These are phyloP conservation scores for Emydocephalus ijimae DNA, from an alignment of 2,113 vertebrate genomes.

Conservation along the genomic window DNA sequence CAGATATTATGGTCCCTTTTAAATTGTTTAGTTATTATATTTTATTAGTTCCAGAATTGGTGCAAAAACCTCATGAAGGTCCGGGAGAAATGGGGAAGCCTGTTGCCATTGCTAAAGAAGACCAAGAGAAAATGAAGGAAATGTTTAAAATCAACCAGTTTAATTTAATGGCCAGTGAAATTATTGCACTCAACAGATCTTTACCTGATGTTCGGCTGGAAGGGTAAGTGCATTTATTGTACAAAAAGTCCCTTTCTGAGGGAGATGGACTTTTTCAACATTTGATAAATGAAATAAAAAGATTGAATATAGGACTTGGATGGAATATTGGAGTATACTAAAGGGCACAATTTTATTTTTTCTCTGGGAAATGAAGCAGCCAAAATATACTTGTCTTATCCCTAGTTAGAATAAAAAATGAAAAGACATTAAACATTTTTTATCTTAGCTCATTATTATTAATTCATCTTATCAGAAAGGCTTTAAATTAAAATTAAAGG, in stretches of 20 bases:
- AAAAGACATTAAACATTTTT: not conserved
- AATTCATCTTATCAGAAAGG: not conserved
- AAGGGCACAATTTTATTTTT: not conserved
- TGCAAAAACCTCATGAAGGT: slow-evolving; percentile 88
- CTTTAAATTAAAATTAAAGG: not conserved
- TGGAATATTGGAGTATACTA: not conserved
- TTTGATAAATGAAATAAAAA: not conserved
- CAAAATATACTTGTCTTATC: not conserved
- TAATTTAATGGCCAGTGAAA: slow-evolving; percentile 98
- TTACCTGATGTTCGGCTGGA: slow-evolving; percentile 96
- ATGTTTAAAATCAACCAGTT: slow-evolving; percentile 99
- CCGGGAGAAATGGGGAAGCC: slow-evolving; percentile 98
- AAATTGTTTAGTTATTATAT: slow-evolving; percentile 22
- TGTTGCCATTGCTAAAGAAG: slow-evolving; percentile 94
- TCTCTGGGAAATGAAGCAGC: not conserved
- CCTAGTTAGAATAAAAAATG: not conserved
- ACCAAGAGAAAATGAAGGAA: slow-evolving; percentile 99
- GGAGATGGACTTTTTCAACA: not conserved
- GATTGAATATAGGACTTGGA: not conserved
- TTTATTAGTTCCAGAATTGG: slow-evolving; percentile 77
- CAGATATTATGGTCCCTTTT: not conserved
- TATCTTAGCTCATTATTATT: not conserved
- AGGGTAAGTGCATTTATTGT: slow-evolving; percentile 79
- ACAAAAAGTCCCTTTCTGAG: not conserved
- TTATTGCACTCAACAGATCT: slow-evolving; percentile 96